Base-by-base conservation (phyloP, 2,113 vertebrate genomes). In the Menura novaehollandiae region DNA sequence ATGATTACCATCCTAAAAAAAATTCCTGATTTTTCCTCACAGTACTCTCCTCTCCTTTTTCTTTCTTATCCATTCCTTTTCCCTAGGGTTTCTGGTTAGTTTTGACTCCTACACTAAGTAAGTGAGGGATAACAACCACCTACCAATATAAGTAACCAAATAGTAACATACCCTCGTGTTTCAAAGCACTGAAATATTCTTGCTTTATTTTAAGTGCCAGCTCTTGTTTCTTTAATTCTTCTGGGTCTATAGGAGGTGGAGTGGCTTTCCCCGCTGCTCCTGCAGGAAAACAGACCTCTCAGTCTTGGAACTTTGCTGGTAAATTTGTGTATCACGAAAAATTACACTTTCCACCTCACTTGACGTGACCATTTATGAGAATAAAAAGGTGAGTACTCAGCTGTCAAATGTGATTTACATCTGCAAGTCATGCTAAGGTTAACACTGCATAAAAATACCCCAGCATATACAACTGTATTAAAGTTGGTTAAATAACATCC, bases 91-190 rank as follows among this genome's bases (percentile, higher is more conserved):
- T 63, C 33, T 62, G 6, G 11, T 10, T 49, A 85, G 22, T 85
- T 86, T 68, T 75, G 32, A 67, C 23, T 88, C 76, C 26, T 56
- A 75, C 11, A 49, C 11, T 41, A 69, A 17, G 11, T 51, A 88
- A 71, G 64, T 71, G 32, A 46, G 52, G 21, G 94, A 53, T 58
- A 83, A 71, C 3, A 35, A 71, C 66, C n/a, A 43, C 1, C 30
- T 32, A 4, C 4, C 26, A 51, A 21, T 37, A 20, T 12, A 75
- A 76, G 26, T 41, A 91, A 76, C 11, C 16, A 78, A 91, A 88
- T 2, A 53, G 41, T 39, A 89, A 64, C 78, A 74, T 98, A 99
- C 99, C 99, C 94, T 99, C 99, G 20, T 98, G 95, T 44, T 97
- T 96, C 60, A 99, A 96, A 6, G 98, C 98, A 46, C 96, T 92